Conservation (phyloP, 2,797 vertebrate species). For the Neosilurus hyrtlii region DNA sequence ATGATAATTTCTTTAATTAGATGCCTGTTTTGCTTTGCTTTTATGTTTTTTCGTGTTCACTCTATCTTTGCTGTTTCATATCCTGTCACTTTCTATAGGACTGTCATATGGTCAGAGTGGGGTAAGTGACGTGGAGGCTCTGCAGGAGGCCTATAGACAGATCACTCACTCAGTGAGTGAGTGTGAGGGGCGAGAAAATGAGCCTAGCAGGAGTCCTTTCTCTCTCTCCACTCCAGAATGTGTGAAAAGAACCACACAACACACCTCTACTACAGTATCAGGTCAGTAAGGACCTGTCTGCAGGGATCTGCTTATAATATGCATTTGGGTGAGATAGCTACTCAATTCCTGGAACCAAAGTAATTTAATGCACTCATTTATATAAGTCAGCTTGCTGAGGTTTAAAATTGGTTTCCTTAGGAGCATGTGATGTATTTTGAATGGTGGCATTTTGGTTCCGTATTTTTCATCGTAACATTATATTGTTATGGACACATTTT, state of each 20-base stretch:
- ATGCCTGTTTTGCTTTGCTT: not conserved
- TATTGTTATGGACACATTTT: not conserved
- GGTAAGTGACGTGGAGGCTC: conserved; percentile 81
- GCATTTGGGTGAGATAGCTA: not conserved
- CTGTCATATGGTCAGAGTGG: conserved; percentile 73
- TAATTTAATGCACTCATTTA: not conserved
- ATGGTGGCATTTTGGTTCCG: not conserved
- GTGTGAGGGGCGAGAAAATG: conserved; percentile 59
- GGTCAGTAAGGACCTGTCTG: conserved; percentile 65
- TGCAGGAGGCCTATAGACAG: conserved; percentile 82
- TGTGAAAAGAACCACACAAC: conserved; percentile 65
- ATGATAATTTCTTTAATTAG: not conserved
- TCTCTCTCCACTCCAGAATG: conserved; percentile 58
- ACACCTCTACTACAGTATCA: conserved; percentile 77
- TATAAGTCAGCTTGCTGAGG: not conserved
- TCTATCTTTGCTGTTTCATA: conserved; percentile 15
- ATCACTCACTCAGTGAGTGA: conserved; percentile 72
- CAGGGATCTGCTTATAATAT: conserved; percentile 6
- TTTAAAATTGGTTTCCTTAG: not conserved
- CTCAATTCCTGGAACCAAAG: not conserved
- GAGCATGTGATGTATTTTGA: not conserved
- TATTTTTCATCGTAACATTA: not conserved
- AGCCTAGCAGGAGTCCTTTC: conserved; percentile 42
- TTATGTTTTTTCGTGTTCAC: not conserved
- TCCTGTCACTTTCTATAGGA: conserved; percentile 48